Percentiles rank a stretch among this genome's conserved stretches.
Conservation (phyloP, 1,140 invertebrate genomes). For the Trissolcus basalis region DNA sequence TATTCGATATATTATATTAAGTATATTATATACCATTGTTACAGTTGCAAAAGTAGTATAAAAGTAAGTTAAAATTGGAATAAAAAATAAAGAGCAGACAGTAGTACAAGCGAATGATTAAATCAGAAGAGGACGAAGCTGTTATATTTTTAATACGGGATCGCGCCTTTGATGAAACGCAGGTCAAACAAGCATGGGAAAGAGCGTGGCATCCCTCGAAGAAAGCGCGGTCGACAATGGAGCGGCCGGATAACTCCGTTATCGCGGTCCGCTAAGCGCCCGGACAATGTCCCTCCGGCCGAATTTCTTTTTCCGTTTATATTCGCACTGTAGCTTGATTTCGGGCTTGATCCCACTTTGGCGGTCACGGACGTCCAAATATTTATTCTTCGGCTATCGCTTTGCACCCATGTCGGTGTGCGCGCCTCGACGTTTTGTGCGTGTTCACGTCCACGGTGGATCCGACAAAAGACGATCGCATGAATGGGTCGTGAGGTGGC, state of each 20-base stretch:
- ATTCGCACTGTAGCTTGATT: conserved; percentile 49
- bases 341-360: conserved; percentile 58
- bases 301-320: conserved; percentile 48
- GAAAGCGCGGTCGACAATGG: conserved; percentile 41
- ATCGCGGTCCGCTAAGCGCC: conserved; percentile 55
- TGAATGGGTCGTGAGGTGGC: conserved; percentile 49
- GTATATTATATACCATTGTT: no score
- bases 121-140: no score
- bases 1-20: no score
- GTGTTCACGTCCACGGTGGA: conserved; percentile 21
- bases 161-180: conserved; percentile 12
- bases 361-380: conserved; percentile 56
- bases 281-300: conserved; percentile 45
- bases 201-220: neutral
- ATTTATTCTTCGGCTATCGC: conserved; percentile 54
- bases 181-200: conserved; percentile 43
- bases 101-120: neutral
- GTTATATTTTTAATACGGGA: conserved; percentile 11
- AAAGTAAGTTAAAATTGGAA: neutral
- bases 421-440: conserved; percentile 14
- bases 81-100: neutral
- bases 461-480: conserved; percentile 58
- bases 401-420: conserved; percentile 25
- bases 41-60: no score
- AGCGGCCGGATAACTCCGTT: conserved; percentile 52